Conservation (phyloP, 2,113 vertebrate genomes). For the Rhizomys pruinosus region DNA sequence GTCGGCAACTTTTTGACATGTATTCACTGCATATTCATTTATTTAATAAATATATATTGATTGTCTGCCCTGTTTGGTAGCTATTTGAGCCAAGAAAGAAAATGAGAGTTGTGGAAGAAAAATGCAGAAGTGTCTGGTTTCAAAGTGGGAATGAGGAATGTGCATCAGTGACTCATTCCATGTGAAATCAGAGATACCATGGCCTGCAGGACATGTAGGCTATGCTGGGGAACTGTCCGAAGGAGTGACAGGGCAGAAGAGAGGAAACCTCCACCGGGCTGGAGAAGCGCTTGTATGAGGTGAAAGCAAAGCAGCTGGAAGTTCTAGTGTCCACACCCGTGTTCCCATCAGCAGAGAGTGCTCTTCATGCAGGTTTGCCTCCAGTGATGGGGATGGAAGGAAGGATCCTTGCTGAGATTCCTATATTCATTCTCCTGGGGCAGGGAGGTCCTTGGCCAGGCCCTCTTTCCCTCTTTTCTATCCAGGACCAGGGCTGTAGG, state of each 20-base stretch:
- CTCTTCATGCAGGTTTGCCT: neutral
- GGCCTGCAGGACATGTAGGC: neutral
- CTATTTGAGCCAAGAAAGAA: constrained; percentile 25
- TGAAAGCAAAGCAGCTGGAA: neutral
- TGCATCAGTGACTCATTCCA: neutral
- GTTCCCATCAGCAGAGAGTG: neutral
- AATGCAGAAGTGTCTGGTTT: neutral
- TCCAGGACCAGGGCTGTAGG: neutral
- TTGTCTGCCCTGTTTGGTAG: constrained; percentile 43
- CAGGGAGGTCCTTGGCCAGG: neutral
- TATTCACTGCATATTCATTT: constrained; percentile 67
- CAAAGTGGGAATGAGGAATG: neutral
- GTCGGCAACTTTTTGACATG: constrained; percentile 53
- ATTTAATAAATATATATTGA: constrained; percentile 65
- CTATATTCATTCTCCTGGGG: neutral
- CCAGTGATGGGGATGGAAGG: neutral
- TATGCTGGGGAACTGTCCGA: neutral
- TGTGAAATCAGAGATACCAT: neutral
- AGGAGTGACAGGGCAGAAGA: neutral
- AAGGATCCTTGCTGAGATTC: neutral
- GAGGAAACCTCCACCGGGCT: too few species aligned
- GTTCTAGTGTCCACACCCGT: neutral
- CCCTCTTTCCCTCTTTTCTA: neutral
- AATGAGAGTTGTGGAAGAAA: constrained; percentile 23
- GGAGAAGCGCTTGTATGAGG: neutral